Conservation (phyloP, 2,113 vertebrate genomes). For the Macrotis lagotis region DNA sequence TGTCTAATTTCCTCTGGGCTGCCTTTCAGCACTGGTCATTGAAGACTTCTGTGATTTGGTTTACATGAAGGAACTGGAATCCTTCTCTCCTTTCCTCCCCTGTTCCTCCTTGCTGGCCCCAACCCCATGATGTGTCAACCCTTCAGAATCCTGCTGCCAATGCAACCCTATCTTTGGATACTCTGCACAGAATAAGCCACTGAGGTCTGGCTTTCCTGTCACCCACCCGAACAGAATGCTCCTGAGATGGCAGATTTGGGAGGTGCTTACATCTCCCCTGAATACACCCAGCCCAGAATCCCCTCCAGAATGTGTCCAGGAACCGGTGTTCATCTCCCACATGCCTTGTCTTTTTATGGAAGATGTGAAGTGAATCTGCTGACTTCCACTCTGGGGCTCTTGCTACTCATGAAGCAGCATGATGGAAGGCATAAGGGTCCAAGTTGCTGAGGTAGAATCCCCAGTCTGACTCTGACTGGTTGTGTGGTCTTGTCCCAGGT, state of each 20-base stretch:
- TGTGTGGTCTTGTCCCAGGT: background rate
- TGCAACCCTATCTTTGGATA: background rate
- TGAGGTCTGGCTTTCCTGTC: background rate
- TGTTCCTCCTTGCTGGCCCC: background rate
- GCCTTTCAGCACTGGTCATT: background rate
- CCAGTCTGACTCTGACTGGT: background rate
- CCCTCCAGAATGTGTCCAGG: conserved; percentile 6
- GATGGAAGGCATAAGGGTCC: background rate
- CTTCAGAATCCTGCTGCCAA: background rate
- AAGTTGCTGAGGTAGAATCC: background rate
- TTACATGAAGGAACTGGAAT: conserved; percentile 5
- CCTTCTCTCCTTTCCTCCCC: background rate
- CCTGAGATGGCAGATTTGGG: conserved; percentile 20
- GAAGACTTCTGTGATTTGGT: background rate
- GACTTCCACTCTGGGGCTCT: background rate
- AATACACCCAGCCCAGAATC: background rate
- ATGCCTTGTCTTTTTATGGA: background rate
- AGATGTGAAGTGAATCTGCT: background rate
- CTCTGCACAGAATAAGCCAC: background rate
- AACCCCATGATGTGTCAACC: background rate
- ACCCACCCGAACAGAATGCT: background rate
- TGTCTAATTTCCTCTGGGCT: background rate
- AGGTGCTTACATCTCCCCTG: conserved; percentile 5
- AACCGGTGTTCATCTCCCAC: background rate
- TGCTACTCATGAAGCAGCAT: background rate